Conservation (phyloP, 2,797 vertebrate genomes). For the Apogon hyalosoma region DNA sequence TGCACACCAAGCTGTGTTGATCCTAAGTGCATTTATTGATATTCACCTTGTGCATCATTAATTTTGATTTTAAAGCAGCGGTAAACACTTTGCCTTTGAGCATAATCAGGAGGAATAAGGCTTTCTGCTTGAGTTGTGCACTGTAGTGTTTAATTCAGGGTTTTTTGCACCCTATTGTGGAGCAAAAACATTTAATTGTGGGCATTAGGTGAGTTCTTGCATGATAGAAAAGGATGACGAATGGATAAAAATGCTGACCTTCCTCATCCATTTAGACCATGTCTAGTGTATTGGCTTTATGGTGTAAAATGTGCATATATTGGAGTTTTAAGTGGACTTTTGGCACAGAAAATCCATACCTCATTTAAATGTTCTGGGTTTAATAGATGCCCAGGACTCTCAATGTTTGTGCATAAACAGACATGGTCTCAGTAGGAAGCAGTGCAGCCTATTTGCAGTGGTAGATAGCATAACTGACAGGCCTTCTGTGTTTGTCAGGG, state of each 20-base stretch:
- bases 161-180: background rate
- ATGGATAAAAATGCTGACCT: background rate
- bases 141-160: background rate
- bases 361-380: constrained; percentile 34
- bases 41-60: constrained; percentile 42
- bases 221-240: background rate
- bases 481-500: background rate
- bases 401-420: constrained; percentile 34
- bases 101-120: constrained; percentile 18
- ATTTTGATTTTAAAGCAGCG: constrained; percentile 11
- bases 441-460: constrained; percentile 24
- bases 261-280: constrained; percentile 1
- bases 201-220: background rate
- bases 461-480: constrained; percentile 31
- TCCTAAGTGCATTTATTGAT: constrained; percentile 28
- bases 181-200: constrained; percentile 4
- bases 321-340: constrained; percentile 3
- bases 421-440: constrained; percentile 43
- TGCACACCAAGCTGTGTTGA: constrained; percentile 16
- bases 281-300: background rate
- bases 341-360: constrained; percentile 6
- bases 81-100: background rate
- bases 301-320: background rate
- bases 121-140: background rate
- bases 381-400: constrained; percentile 9